Conservation (phyloP, 2,888 invertebrate species). For the Melieria picta region DNA sequence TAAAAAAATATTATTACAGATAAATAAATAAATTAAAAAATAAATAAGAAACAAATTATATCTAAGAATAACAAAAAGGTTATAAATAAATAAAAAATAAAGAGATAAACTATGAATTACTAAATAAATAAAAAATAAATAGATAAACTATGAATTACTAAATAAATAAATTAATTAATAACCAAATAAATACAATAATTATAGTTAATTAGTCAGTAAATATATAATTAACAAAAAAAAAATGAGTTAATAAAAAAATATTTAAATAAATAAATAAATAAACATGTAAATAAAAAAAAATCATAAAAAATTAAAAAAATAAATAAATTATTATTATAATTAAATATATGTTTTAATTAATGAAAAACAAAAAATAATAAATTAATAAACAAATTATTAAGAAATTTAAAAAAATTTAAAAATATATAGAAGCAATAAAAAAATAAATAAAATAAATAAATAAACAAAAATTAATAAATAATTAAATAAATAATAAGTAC, state of each 20-base stretch:
- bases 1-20: background rate
- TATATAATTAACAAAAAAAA: background rate
- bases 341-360: no score
- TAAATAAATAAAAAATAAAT: background rate
- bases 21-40: background rate
- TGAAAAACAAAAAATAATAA: no score
- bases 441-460: constrained; percentile 1
- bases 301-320: no score
- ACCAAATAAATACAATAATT: background rate
- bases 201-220: background rate
- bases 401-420: no score
- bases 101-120: background rate
- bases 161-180: background rate
- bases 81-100: background rate
- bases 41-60: background rate
- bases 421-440: background rate
- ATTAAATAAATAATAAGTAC: no score
- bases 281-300: no score
- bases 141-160: background rate
- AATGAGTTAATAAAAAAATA: background rate
- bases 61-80: background rate
- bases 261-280: background rate
- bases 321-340: no score
- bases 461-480: no score
- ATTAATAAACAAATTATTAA: no score